phyloP scores from a whole-genome alignment of 2,888 invertebrate genomes.

The Agriopis aurantiaria region DNA sequence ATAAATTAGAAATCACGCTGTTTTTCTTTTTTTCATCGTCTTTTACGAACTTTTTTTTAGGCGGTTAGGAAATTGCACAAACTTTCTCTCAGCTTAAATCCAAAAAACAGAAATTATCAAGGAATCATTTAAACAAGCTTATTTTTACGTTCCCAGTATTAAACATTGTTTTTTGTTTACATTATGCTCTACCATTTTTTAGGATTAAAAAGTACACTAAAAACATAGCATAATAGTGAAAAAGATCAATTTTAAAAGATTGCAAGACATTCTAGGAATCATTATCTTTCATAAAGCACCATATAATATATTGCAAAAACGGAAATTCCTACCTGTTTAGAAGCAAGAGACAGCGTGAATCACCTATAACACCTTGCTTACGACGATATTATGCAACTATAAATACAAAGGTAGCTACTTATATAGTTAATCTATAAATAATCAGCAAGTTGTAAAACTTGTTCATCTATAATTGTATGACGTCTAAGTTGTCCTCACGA shows the following conservation, averaged over 20 bases:
- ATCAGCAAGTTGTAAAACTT: constrained; percentile 37
- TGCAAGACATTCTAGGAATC: neutral
- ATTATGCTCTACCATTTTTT: no score
- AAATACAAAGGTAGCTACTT: constrained; percentile 31
- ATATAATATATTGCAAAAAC: constrained; percentile 11
- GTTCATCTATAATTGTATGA: constrained; percentile 42
- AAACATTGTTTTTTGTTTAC: no score
- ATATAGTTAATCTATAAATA: constrained; percentile 41
- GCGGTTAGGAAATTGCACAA: no score
- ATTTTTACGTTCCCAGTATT: no score
- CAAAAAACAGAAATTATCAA: no score
- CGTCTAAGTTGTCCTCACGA: constrained; percentile 22
- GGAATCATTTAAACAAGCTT: no score
- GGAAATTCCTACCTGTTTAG: constrained; percentile 17
- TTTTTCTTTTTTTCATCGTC: no score
- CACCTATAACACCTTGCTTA: constrained; percentile 37
- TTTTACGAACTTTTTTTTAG: no score
- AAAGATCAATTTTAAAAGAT: neutral
- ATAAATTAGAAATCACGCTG: neutral
- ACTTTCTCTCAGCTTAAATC: no score
- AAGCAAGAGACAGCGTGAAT: constrained; percentile 24
- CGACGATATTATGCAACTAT: constrained; percentile 29
- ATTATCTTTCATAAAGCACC: constrained; percentile 1
- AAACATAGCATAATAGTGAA: neutral
- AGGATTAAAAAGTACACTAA: no score